Percentiles rank a stretch among this genome's conserved stretches.
phyloP scores from a whole-genome alignment of 2,888 invertebrate genomes.

The Crioceris asparagi region DNA sequence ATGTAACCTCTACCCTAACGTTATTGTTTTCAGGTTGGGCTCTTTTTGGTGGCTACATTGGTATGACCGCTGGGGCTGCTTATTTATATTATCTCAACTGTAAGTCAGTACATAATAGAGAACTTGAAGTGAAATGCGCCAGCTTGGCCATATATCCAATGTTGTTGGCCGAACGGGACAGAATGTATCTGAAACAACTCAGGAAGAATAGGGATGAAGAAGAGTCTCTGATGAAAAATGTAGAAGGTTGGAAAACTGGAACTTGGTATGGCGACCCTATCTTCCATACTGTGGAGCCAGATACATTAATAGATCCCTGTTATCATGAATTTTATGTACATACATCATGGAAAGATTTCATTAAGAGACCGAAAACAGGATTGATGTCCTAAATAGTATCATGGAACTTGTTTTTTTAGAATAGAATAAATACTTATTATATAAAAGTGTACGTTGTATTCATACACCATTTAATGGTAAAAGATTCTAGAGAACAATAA shows the following conservation, averaged over 20 bases:
- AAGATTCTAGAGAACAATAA: too few species aligned
- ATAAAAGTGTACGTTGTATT: too few species aligned
- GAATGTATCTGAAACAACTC: constrained; percentile 71
- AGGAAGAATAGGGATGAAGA: constrained; percentile 76
- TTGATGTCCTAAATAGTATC: constrained; percentile 37
- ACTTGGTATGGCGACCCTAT: constrained; percentile 79
- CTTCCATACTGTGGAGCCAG: constrained; percentile 57
- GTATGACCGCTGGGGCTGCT: constrained; percentile 44
- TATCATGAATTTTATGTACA: constrained; percentile 66
- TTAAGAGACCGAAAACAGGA: constrained; percentile 44
- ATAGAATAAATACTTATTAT: too few species aligned
- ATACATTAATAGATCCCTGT: constrained; percentile 51
- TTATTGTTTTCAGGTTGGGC: constrained; percentile 44
- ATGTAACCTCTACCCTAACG: constrained; percentile 9
- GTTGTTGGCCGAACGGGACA: constrained; percentile 72
- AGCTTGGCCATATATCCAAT: constrained; percentile 67
- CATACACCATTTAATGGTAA: too few species aligned
- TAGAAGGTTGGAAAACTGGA: constrained; percentile 85
- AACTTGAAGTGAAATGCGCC: constrained; percentile 68
- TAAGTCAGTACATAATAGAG: constrained; percentile 43
- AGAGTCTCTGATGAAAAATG: constrained; percentile 76
- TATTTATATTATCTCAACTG: constrained; percentile 49
- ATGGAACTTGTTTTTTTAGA: too few species aligned
- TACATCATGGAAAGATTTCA: constrained; percentile 41
- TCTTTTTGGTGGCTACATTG: constrained; percentile 50